Percentiles rank a stretch among this genome's conserved stretches.
Evolutionary conservation across 1,140 invertebrate species (phyloP).

Genomic region (Cotesia glomerata): DNA sequence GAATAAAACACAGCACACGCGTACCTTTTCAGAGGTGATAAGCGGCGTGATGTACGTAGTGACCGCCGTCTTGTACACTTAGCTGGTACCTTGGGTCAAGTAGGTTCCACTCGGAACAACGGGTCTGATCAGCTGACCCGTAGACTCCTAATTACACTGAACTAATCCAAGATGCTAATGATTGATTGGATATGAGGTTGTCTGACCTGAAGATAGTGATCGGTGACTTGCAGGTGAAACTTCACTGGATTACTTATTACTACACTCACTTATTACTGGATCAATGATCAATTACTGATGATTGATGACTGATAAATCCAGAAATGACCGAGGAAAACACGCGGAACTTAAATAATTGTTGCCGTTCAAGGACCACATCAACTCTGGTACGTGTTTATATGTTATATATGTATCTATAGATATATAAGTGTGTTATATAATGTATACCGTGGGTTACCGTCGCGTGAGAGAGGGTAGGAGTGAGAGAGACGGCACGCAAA

Average conservation of each 20-base stretch:
- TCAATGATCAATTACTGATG: too few relatives aligned
- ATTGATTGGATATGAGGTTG: background rate
- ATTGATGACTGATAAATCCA: too few relatives aligned
- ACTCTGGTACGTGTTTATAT: background rate
- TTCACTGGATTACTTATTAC: too few relatives aligned
- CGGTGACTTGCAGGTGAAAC: too few relatives aligned
- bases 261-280: too few relatives aligned
- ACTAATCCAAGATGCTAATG: slow-evolving; percentile 1
- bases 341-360: background rate
- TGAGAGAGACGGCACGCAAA: slow-evolving; percentile 17
- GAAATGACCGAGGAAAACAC: too few relatives aligned
- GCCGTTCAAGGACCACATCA: too few relatives aligned
- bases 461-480: slow-evolving; percentile 21
- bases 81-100: slow-evolving; percentile 17
- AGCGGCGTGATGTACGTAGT: slow-evolving; percentile 63
- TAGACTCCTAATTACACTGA: background rate
- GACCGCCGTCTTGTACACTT: slow-evolving; percentile 62
- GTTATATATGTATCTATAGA: background rate
- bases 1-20: background rate
- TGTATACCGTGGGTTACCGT: background rate
- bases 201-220: too few relatives aligned
- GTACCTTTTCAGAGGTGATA: slow-evolving; percentile 62
- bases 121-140: background rate
- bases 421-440: background rate
- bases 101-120: slow-evolving; percentile 8